These are phyloP conservation scores for Adelognathus sp. DNA, from an alignment of 2,888 invertebrate genomes.

Conservation along the genomic window DNA sequence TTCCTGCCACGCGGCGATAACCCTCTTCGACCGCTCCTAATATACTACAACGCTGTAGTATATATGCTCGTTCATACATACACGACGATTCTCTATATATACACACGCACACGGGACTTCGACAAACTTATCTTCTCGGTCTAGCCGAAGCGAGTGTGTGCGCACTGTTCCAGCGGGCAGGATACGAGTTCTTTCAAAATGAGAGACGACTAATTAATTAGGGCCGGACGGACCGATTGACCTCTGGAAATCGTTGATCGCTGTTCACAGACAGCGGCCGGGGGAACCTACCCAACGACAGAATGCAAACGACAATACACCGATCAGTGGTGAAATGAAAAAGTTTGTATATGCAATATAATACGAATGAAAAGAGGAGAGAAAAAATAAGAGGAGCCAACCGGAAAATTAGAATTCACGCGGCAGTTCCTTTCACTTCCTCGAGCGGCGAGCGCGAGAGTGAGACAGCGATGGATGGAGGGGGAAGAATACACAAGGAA, in stretches of 20 bases:
- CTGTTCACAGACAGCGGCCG: no score
- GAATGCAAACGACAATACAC: no score
- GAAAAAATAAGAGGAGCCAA: conserved; percentile 9
- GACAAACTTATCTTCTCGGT: conserved; percentile 32
- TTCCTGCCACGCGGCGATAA: conserved; percentile 50
- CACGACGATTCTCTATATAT: neutral
- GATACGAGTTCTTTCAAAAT: conserved; percentile 47
- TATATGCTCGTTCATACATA: neutral
- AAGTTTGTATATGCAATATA: neutral
- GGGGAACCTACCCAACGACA: no score
- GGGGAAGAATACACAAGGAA: conserved; percentile 10
- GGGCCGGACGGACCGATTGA: conserved; percentile 77
- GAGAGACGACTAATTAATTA: conserved; percentile 72
- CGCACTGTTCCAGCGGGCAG: conserved; percentile 20
- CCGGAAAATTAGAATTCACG: conserved; percentile 50
- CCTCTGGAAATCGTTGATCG: conserved; percentile 68
- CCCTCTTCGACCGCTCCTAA: conserved; percentile 33
- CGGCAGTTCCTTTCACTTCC: conserved; percentile 16
- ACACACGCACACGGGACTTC: neutral
- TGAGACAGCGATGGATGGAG: neutral
- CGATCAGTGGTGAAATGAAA: neutral
- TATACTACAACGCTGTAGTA: neutral
- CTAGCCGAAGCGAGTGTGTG: neutral
- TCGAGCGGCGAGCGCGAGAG: neutral
- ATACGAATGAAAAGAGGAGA: neutral